Percentiles rank a stretch among this genome's conserved stretches.
These are phyloP conservation scores for Campaea margaritaria DNA, from an alignment of 2,888 invertebrate genomes.

Conservation along the genomic window DNA sequence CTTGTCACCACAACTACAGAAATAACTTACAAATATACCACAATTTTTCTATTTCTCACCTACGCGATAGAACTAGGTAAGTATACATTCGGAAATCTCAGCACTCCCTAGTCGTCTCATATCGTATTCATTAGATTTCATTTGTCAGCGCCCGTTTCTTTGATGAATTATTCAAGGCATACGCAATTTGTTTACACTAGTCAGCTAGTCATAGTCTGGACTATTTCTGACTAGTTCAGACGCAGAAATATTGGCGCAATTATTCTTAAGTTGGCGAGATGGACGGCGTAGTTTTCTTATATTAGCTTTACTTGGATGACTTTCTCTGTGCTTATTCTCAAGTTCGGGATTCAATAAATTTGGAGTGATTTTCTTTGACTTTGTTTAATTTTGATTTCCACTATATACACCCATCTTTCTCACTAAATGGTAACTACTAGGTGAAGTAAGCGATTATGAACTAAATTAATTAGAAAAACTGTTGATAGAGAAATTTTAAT, in stretches of 20 bases:
- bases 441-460: too few species aligned
- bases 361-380: too few species aligned
- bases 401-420: too few species aligned
- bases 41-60: slow-evolving; percentile 41
- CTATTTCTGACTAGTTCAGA: slow-evolving; percentile 60
- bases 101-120: slow-evolving; percentile 66
- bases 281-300: slow-evolving; percentile 11
- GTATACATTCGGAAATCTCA: slow-evolving; percentile 62
- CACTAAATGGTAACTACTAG: too few species aligned
- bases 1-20: slow-evolving; percentile 1
- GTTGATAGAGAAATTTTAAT: too few species aligned
- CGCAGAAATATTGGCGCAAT: slow-evolving; percentile 56
- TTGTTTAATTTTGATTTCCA: too few species aligned
- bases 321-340: slow-evolving; percentile 9
- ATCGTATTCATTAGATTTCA: slow-evolving; percentile 82
- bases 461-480: too few species aligned
- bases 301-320: background rate
- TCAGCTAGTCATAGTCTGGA: slow-evolving; percentile 57
- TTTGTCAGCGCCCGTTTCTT: slow-evolving; percentile 78
- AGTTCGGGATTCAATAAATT: too few species aligned
- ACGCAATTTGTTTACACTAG: slow-evolving; percentile 76
- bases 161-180: slow-evolving; percentile 79
- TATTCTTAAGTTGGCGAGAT: slow-evolving; percentile 46
- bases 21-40: slow-evolving; percentile 25
- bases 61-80: slow-evolving; percentile 33